Evolutionary conservation across 1,140 invertebrate genomes (phyloP).

Genomic region (Trichoplusia ni): DNA sequence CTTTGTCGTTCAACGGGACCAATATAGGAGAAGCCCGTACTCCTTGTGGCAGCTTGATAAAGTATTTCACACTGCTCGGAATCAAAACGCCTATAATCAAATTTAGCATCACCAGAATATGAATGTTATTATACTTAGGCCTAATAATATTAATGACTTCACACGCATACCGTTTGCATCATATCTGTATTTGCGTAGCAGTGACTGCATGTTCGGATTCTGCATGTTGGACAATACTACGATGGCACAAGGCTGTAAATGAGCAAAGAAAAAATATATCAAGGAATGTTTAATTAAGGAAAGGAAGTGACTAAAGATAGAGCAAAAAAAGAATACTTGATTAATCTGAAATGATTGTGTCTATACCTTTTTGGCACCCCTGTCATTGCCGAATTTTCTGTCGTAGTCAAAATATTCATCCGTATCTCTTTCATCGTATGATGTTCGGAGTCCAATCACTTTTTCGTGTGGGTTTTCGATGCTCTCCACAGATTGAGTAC

Average conservation of each 20-base stretch:
- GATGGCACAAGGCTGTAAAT: slow-evolving; percentile 63
- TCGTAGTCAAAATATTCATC: slow-evolving; percentile 42
- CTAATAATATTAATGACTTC: slow-evolving; percentile 10
- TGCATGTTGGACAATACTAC: slow-evolving; percentile 67
- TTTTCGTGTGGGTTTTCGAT: slow-evolving; percentile 43
- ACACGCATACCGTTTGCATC: slow-evolving; percentile 61
- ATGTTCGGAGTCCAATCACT: slow-evolving; percentile 32
- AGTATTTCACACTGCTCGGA: slow-evolving; percentile 72
- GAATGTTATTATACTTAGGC: not conserved
- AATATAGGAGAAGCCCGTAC: slow-evolving; percentile 47
- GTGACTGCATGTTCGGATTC: slow-evolving; percentile 62
- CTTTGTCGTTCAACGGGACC: slow-evolving; percentile 66
- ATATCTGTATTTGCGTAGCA: slow-evolving; percentile 70
- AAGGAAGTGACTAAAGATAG: no score
- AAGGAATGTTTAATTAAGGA: no score
- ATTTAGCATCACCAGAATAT: not conserved
- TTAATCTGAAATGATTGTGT: not conserved
- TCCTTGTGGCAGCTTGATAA: slow-evolving; percentile 64
- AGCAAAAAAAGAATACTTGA: no score
- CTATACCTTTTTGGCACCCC: slow-evolving; percentile 30
- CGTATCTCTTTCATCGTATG: slow-evolving; percentile 36
- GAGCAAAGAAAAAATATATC: slow-evolving; percentile 27
- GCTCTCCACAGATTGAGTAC: slow-evolving; percentile 15
- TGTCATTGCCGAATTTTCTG: slow-evolving; percentile 37
- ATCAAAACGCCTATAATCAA: slow-evolving; percentile 62